phyloP scores from a whole-genome alignment of 1,140 invertebrate species.

The Drosophila nigromelanica region DNA sequence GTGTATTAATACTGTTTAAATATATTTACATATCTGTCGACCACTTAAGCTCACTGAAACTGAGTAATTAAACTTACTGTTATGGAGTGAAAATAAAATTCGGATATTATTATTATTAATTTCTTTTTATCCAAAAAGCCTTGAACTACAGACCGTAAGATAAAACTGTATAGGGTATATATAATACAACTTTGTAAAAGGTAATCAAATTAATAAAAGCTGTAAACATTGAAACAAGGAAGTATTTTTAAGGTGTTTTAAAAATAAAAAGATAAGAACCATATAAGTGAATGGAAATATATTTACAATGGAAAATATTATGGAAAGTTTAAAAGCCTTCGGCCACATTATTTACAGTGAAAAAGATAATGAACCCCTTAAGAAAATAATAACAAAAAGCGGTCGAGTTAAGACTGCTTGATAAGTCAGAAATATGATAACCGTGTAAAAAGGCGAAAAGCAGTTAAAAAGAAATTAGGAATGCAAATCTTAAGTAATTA shows the following conservation, averaged over 20 bases:
- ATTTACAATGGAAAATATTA: conserved; percentile 4
- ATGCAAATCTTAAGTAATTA: background rate
- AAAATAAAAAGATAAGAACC: background rate
- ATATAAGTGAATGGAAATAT: conserved; percentile 2
- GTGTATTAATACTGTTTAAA: conserved; percentile 17
- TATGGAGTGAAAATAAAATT: background rate
- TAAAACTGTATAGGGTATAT: background rate
- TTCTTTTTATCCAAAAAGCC: background rate
- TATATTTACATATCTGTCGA: conserved; percentile 32
- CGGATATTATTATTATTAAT: background rate
- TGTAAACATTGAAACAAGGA: too few species aligned
- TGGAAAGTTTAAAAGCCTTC: background rate
- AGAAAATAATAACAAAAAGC: background rate
- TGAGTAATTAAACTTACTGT: conserved; percentile 17
- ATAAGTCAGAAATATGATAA: conserved; percentile 5
- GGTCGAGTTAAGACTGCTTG: too few species aligned
- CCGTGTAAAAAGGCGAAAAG: background rate
- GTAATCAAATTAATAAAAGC: too few species aligned
- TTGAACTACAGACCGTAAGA: background rate
- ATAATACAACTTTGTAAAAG: background rate
- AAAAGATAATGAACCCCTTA: background rate
- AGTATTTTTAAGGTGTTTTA: too few species aligned
- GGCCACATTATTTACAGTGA: background rate
- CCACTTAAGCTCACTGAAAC: background rate
- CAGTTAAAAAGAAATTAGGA: background rate